phyloP scores from a whole-genome alignment of 2,797 vertebrate genomes.

The Microctenopoma lineatum region DNA sequence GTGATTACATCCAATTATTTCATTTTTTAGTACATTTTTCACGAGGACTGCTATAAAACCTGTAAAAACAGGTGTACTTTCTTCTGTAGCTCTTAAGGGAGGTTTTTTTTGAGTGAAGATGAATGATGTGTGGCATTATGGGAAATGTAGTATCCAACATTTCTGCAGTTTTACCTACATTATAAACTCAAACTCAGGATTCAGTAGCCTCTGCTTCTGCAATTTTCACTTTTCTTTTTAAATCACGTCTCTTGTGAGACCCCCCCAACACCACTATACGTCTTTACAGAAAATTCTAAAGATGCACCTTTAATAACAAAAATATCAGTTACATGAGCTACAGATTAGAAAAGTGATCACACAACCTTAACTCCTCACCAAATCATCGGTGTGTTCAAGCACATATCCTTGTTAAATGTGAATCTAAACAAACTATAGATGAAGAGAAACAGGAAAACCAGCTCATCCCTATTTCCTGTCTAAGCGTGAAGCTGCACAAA shows the following conservation, averaged over 20 bases:
- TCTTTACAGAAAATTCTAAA: neutral
- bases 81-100: neutral
- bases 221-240: neutral
- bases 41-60: neutral
- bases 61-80: neutral
- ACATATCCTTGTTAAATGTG: constrained; percentile 47
- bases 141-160: neutral
- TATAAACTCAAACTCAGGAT: neutral
- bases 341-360: neutral
- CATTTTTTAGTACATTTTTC: no score
- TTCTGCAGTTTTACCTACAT: neutral
- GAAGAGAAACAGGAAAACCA: constrained; percentile 79
- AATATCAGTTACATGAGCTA: neutral
- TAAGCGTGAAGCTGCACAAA: constrained; percentile 75
- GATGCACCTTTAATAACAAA: neutral
- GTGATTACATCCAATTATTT: no score
- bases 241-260: neutral
- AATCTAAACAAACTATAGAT: constrained; percentile 69
- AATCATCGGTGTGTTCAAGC: constrained; percentile 15
- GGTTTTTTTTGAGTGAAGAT: neutral
- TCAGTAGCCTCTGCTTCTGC: neutral
- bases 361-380: neutral
- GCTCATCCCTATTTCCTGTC: constrained; percentile 83
- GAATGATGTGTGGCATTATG: neutral
- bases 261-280: neutral